Percentiles rank a stretch among this genome's conserved stretches.
phyloP scores from a whole-genome alignment of 2,797 vertebrate species.

The Silurus lanzhouensis region DNA sequence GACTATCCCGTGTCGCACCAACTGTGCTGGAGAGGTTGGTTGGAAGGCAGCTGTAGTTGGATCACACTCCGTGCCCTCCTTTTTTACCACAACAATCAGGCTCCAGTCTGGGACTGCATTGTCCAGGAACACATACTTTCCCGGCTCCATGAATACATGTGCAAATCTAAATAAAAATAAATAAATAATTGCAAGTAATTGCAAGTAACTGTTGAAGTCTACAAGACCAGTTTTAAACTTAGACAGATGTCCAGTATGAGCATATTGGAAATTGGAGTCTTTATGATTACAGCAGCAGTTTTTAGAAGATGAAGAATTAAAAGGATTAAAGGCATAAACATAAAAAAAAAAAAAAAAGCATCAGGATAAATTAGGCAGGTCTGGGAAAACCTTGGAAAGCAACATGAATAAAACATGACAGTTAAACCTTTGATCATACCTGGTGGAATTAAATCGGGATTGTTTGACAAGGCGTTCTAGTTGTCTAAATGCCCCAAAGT shows the following conservation, averaged over 20 bases:
- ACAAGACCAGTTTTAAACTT: neutral
- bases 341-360: neutral
- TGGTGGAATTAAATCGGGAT: slow-evolving; percentile 76
- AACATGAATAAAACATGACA: neutral
- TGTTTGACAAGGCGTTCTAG: slow-evolving; percentile 83
- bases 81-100: slow-evolving; percentile 81
- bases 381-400: neutral
- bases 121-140: slow-evolving; percentile 87
- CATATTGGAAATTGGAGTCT: neutral
- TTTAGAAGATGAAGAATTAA: neutral
- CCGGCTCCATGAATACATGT: slow-evolving; percentile 84
- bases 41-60: slow-evolving; percentile 73
- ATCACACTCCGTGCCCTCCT: slow-evolving; percentile 75
- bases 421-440: slow-evolving; percentile 14
- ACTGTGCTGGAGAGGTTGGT: slow-evolving; percentile 84
- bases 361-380: neutral
- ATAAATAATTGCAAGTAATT: neutral
- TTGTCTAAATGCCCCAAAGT: slow-evolving; percentile 86
- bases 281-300: neutral
- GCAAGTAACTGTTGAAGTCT: neutral
- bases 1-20: slow-evolving; percentile 77
- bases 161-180: slow-evolving; percentile 79
- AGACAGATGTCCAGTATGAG: neutral
- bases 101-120: slow-evolving; percentile 75
- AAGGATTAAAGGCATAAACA: neutral